Conservation (phyloP, 2,888 invertebrate species). For the Dendrolimus pini region DNA sequence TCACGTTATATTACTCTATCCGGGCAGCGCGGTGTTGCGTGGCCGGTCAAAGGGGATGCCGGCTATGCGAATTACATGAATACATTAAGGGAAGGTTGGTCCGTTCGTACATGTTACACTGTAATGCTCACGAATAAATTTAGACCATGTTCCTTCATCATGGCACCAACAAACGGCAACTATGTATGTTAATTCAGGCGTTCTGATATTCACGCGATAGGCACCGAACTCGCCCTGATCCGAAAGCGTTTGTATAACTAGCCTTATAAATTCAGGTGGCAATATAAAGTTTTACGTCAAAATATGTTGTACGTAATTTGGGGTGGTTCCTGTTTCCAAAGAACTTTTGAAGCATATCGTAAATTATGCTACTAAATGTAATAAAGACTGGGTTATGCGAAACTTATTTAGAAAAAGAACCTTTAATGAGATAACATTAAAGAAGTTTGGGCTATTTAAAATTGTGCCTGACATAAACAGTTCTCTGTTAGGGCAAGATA, state of each 20-base stretch:
- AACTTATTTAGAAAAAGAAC: no score
- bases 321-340: slow-evolving; percentile 8
- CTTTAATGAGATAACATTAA: slow-evolving; percentile 18
- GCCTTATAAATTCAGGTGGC: not conserved
- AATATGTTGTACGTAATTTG: slow-evolving; percentile 16
- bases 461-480: slow-evolving; percentile 43
- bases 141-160: slow-evolving; percentile 67
- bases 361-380: not conserved
- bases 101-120: slow-evolving; percentile 68
- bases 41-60: slow-evolving; percentile 76
- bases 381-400: no score
- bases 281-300: slow-evolving; percentile 10
- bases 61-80: slow-evolving; percentile 76
- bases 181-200: slow-evolving; percentile 57
- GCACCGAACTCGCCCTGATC: slow-evolving; percentile 9
- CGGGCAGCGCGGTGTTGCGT: slow-evolving; percentile 70
- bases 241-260: slow-evolving; percentile 3
- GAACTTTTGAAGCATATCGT: not conserved
- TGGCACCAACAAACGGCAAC: slow-evolving; percentile 49
- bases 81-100: slow-evolving; percentile 72
- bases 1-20: slow-evolving; percentile 73
- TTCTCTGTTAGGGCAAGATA: slow-evolving; percentile 39
- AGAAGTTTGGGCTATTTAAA: slow-evolving; percentile 34
- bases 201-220: slow-evolving; percentile 36
- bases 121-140: slow-evolving; percentile 75